A percentile compares a stretch with the other conserved stretches of the same genome.
Conservation (phyloP, 2,797 vertebrate genomes). For the Kryptopterus vitreolus region DNA sequence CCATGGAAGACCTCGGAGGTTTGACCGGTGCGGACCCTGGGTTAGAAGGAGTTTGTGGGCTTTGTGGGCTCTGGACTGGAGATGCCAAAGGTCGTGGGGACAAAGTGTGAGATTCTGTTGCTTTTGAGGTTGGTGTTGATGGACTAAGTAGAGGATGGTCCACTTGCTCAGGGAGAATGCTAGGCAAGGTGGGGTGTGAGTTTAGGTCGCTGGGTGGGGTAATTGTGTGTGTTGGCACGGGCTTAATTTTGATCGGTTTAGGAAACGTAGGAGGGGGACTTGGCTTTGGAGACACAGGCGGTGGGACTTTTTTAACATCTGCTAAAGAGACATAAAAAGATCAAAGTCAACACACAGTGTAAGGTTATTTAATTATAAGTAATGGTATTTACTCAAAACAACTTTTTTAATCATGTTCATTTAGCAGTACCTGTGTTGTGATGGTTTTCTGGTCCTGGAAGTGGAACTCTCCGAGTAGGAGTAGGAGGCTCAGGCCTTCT, state of each 20-base stretch:
- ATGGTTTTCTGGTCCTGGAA: conserved; percentile 82
- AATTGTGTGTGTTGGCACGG: conserved; percentile 45
- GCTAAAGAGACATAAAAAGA: conserved; percentile 27
- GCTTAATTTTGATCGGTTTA: conserved; percentile 69
- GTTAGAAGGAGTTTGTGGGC: conserved; percentile 70
- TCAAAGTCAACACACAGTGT: not conserved
- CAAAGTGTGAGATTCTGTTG: conserved; percentile 58
- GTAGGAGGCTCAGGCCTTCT: conserved; percentile 78
- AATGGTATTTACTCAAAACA: not conserved
- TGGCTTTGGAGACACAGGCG: conserved; percentile 92
- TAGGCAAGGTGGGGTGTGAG: conserved; percentile 43
- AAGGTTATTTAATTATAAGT: not conserved
- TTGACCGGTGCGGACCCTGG: conserved; percentile 84
- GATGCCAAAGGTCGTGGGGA: conserved; percentile 66
- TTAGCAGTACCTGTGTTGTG: conserved; percentile 79
- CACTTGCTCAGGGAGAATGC: conserved; percentile 58
- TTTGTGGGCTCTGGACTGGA: conserved; percentile 75
- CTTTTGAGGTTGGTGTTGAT: conserved; percentile 36
- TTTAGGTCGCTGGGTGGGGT: conserved; percentile 58
- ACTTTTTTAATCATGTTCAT: not conserved
- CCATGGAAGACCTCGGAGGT: conserved; percentile 88
- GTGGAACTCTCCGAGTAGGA: conserved; percentile 83
- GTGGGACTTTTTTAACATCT: conserved; percentile 86
- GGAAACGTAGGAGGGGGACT: conserved; percentile 83
- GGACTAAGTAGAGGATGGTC: conserved; percentile 34